Conservation (phyloP, 2,888 invertebrate genomes). For the Lathronympha strigana region DNA sequence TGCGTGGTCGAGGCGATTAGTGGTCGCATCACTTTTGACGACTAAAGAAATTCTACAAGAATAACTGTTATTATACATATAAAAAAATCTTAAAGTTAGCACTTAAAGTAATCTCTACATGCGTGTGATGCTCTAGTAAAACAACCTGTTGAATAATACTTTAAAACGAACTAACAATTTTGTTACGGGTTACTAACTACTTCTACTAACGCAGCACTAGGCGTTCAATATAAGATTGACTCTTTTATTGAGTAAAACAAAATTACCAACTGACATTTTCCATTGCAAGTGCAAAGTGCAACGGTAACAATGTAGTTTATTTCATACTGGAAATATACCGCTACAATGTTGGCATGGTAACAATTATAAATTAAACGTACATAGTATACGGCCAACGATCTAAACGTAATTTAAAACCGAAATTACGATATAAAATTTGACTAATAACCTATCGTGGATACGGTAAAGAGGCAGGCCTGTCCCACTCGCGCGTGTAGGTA, state of each 20-base stretch:
- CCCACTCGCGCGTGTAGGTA: too few relatives aligned
- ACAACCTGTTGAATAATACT: too few relatives aligned
- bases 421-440: slow-evolving; percentile 23
- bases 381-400: not conserved
- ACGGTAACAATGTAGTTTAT: not conserved
- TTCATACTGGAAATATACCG: not conserved
- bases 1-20: slow-evolving; percentile 28
- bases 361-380: not conserved
- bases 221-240: too few relatives aligned
- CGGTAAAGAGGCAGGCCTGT: too few relatives aligned
- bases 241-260: too few relatives aligned
- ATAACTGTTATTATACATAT: not conserved
- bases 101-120: too few relatives aligned
- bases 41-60: too few relatives aligned
- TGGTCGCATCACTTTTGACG: slow-evolving; percentile 5
- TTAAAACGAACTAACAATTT: too few relatives aligned
- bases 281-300: not conserved
- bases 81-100: not conserved
- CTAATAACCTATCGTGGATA: slow-evolving; percentile 17
- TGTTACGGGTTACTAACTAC: too few relatives aligned
- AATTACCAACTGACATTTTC: not conserved
- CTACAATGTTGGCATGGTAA: not conserved
- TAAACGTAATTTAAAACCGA: not conserved
- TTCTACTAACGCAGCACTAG: too few relatives aligned
- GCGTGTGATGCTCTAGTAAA: too few relatives aligned